Conservation (phyloP, 2,797 vertebrate genomes). For the Eutrigla gurnardus region DNA sequence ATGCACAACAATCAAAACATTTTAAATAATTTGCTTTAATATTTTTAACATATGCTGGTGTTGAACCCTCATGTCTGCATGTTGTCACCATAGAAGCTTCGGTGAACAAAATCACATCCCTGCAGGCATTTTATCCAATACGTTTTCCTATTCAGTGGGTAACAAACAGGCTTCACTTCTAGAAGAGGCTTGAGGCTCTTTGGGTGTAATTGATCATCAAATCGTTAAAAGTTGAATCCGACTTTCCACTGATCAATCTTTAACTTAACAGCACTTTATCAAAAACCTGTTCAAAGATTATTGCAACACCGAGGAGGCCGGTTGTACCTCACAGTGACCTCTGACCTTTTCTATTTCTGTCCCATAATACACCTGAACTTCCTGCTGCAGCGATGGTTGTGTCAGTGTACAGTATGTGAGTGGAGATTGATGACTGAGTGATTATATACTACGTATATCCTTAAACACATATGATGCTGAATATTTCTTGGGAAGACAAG, state of each 20-base stretch:
- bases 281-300: slow-evolving; percentile 12
- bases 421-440: slow-evolving; percentile 5
- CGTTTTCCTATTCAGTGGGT: background rate
- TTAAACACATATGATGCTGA: slow-evolving; percentile 39
- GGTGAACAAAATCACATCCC: background rate
- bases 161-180: background rate
- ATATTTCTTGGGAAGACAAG: slow-evolving; percentile 11
- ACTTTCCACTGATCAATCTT: background rate
- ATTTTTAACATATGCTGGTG: slow-evolving; percentile 13
- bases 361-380: slow-evolving; percentile 36
- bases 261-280: slow-evolving; percentile 27
- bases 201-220: slow-evolving; percentile 4
- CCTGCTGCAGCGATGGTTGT: slow-evolving; percentile 29
- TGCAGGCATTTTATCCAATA: background rate
- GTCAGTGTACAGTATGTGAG: slow-evolving; percentile 28
- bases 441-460: slow-evolving; percentile 54
- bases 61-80: background rate
- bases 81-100: background rate
- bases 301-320: slow-evolving; percentile 5
- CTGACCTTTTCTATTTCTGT: slow-evolving; percentile 3
- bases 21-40: slow-evolving; percentile 19
- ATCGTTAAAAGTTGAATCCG: slow-evolving; percentile 4
- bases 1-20: slow-evolving; percentile 24
- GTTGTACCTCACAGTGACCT: slow-evolving; percentile 3
- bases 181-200: background rate